phyloP scores from a whole-genome alignment of 2,797 vertebrate genomes.

The Oreortyx pictus region DNA sequence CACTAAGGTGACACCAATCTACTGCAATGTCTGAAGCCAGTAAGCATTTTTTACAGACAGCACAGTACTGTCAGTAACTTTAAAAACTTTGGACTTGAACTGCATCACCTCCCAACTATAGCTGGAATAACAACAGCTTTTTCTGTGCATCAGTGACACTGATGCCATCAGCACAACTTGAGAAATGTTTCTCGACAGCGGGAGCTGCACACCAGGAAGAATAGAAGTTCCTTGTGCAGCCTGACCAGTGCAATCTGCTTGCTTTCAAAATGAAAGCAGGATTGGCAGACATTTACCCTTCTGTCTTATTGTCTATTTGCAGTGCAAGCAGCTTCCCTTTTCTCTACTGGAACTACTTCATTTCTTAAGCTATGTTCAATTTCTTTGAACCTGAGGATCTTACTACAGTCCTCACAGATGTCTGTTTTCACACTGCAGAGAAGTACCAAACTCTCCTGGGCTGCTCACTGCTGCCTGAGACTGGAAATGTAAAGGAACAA shows the following conservation, averaged over 20 bases:
- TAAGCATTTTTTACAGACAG: neutral
- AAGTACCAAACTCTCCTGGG: neutral
- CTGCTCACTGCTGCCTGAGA: neutral
- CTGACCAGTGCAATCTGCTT: neutral
- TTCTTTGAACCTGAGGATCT: neutral
- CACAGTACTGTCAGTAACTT: neutral
- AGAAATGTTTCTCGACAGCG: neutral
- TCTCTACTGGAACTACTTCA: neutral
- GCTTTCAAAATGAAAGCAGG: neutral
- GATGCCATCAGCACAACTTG: neutral
- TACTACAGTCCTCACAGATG: neutral
- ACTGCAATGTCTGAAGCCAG: neutral
- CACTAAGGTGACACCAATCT: neutral
- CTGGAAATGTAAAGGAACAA: neutral
- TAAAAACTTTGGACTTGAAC: neutral
- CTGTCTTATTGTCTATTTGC: neutral
- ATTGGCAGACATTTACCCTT: neutral
- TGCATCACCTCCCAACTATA: neutral
- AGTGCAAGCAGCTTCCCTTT: neutral
- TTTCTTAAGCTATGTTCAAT: neutral
- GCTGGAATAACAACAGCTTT: neutral
- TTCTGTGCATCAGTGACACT: neutral
- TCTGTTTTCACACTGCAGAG: neutral
- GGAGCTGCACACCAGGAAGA: neutral
- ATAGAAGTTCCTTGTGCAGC: neutral